These are phyloP conservation scores for Xestoiulus laeticollis DNA, from an alignment of 2,888 invertebrate species.

Conservation along the genomic window DNA sequence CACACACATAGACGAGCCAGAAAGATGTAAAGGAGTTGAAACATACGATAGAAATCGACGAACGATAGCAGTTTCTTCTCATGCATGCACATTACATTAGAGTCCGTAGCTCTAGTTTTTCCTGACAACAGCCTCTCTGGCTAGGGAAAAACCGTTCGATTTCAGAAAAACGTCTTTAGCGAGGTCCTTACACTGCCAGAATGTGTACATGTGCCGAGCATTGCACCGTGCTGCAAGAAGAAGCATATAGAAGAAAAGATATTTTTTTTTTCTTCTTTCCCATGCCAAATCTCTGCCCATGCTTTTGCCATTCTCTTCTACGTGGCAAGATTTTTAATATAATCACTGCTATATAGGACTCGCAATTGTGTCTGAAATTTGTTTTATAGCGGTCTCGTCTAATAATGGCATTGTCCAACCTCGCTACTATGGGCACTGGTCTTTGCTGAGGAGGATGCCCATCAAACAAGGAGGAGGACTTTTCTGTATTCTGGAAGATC, in stretches of 20 bases:
- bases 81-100: constrained; percentile 17
- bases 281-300: constrained; percentile 3
- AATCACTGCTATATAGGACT: background rate
- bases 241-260: background rate
- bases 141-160: constrained; percentile 31
- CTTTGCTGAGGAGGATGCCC: background rate
- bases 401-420: background rate
- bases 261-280: background rate
- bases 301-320: constrained; percentile 1
- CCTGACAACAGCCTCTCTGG: constrained; percentile 35
- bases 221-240: background rate
- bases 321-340: constrained; percentile 28
- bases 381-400: constrained; percentile 1
- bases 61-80: constrained; percentile 45
- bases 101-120: constrained; percentile 36
- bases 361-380: constrained; percentile 28
- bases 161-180: constrained; percentile 23
- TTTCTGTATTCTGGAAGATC: background rate
- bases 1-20: constrained; percentile 14
- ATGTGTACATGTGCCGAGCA: background rate
- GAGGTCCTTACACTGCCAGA: background rate
- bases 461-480: background rate
- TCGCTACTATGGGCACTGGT: background rate
- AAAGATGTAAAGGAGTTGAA: constrained; percentile 33
- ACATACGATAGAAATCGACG: constrained; percentile 44